Evolutionary conservation across 2,113 vertebrate genomes (phyloP), one percentile per base, ranked within the genome.

Genomic region (Eidolon helvum): DNA sequence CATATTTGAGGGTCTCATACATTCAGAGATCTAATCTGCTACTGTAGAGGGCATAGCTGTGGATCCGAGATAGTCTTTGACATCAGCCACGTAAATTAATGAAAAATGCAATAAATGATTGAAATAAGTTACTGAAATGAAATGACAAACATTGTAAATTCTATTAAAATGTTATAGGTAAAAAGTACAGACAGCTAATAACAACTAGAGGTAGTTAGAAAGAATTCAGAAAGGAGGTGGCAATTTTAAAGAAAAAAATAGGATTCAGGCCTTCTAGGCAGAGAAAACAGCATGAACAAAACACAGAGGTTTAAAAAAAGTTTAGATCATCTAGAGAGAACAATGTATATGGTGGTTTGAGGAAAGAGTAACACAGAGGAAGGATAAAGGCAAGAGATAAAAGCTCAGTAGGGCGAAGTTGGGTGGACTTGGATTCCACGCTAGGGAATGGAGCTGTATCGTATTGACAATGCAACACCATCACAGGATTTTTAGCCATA

Each of bases 221-320:
- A 85, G n/a, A 87, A n/a, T 92, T 91, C 22, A 40, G 24, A 12
- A 55, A 87, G 45, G 40, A 68, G 14, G 50, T n/a, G 38, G 19
- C 18, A 69, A 74, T 83, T 92, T 95, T 80, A 69, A 91, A 92
- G 22, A 38, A 43, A 85, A 22, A 95, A 94, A n/a, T 28, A 90
- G n/a, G 8, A 82, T 22, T 91, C 53, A 77, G 28, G 24, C 21
- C 15, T 86, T 82, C 22, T 24, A 77, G 16, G 38, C 50, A 59
- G 26, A 85, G 50, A 68, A 82, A 86, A 83, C 0, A 65, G 5
- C 8, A 38, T 53, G 8, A 72, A 16, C 14, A 48, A 68, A 92
- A 71, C 38, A 78, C 28, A 66, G 68, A 80, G 7, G 3, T 55
- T 50, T 84, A 2, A 30, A 30, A 15, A 74, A 92, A 12, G 16